A percentile compares a stretch with the other conserved stretches of the same genome.
Evolutionary conservation across 2,797 vertebrate species (phyloP).

Genomic region (Myiotriccus ornatus): DNA sequence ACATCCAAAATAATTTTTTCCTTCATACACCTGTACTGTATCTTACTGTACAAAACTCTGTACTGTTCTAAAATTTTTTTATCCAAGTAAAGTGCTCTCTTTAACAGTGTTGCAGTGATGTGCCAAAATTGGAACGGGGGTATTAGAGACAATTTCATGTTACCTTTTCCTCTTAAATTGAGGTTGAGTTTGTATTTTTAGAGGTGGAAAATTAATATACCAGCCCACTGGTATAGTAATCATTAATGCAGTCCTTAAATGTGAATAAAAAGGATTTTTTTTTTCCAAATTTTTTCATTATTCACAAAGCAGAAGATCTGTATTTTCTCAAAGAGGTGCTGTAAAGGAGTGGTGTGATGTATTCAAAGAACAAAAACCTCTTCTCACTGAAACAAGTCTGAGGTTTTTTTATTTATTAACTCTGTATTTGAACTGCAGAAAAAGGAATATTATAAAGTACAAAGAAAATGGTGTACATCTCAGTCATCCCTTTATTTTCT

Average conservation of each 20-base stretch:
- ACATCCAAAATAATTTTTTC: background rate
- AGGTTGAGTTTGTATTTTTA: background rate
- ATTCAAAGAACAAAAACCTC: background rate
- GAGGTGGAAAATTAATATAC: background rate
- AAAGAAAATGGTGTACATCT: background rate
- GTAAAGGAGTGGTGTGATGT: background rate
- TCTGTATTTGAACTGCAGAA: background rate
- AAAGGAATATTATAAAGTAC: background rate
- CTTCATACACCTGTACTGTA: background rate
- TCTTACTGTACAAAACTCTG: background rate
- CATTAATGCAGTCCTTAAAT: background rate
- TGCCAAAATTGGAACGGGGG: background rate
- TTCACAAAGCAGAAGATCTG: background rate
- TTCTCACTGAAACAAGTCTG: background rate
- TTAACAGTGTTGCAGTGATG: background rate
- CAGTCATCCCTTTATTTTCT: conserved; percentile 54
- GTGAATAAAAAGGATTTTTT: background rate
- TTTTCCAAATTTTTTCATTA: background rate
- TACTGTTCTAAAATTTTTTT: background rate
- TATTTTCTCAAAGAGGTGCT: background rate
- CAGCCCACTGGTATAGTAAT: background rate
- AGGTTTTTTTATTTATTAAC: conserved; percentile 18
- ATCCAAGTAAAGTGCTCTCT: background rate
- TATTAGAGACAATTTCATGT: background rate
- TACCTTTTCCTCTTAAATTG: background rate